phyloP scores from a whole-genome alignment of 1,140 invertebrate genomes.

The Heliothis subflexa region DNA sequence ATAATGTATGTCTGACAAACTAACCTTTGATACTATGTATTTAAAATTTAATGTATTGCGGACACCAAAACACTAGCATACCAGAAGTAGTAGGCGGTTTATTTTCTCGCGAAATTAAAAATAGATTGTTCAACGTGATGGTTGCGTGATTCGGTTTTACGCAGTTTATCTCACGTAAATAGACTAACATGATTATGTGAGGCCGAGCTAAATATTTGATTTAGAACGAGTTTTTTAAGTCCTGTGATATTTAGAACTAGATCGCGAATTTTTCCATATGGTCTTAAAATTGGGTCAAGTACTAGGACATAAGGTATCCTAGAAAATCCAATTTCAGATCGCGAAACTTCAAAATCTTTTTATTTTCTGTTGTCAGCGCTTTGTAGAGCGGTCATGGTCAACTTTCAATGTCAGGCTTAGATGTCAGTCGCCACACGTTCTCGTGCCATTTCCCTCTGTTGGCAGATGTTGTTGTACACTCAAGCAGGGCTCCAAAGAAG shows the following conservation, averaged over 20 bases:
- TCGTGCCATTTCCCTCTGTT: too few relatives aligned
- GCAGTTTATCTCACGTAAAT: slow-evolving; percentile 28
- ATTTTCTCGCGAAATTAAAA: slow-evolving; percentile 3
- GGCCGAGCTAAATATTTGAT: not conserved
- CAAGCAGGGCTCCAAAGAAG: too few relatives aligned
- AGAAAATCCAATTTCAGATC: too few relatives aligned
- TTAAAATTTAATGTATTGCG: too few relatives aligned
- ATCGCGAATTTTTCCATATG: not conserved
- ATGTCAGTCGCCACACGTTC: too few relatives aligned
- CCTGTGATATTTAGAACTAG: not conserved
- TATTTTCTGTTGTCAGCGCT: too few relatives aligned
- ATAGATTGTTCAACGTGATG: slow-evolving; percentile 11
- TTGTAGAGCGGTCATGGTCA: too few relatives aligned
- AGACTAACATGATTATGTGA: not conserved
- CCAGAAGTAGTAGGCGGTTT: not conserved
- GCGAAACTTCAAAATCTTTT: too few relatives aligned
- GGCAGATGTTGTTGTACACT: too few relatives aligned
- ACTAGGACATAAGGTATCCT: too few relatives aligned
- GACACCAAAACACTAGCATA: not conserved
- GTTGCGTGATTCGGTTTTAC: slow-evolving; percentile 15
- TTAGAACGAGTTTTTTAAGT: not conserved
- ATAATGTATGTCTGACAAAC: not conserved
- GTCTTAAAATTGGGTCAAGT: not conserved
- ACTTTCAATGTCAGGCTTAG: too few relatives aligned
- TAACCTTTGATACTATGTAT: not conserved